Conservation (phyloP, 2,888 invertebrate genomes). For the Eupeodes luniger region DNA sequence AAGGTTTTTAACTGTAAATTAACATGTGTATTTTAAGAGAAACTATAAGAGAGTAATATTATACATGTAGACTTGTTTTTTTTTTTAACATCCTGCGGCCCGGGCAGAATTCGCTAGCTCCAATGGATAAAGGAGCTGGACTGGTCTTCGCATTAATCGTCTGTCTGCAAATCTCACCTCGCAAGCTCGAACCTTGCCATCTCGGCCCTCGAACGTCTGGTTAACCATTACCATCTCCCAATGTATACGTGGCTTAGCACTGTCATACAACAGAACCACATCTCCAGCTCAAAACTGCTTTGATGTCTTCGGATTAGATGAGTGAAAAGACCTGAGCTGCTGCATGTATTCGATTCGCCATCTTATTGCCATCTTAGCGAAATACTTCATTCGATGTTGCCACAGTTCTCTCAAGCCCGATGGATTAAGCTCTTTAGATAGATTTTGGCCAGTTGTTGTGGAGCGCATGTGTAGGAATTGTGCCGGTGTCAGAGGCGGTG, state of each 20-base stretch:
- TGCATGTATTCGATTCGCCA: constrained; percentile 45
- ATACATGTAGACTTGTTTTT: too few species aligned
- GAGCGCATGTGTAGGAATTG: constrained; percentile 25
- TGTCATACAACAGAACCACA: constrained; percentile 42
- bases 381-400: constrained; percentile 41
- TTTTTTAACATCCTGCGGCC: too few species aligned
- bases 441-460: neutral
- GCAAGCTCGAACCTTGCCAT: constrained; percentile 45
- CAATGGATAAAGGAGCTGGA: too few species aligned
- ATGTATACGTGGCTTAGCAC: constrained; percentile 18
- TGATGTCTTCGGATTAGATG: constrained; percentile 25
- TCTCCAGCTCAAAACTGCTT: constrained; percentile 25
- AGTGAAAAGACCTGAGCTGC: constrained; percentile 51
- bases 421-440: constrained; percentile 1
- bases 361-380: neutral
- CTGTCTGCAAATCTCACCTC: constrained; percentile 27
- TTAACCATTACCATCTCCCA: constrained; percentile 44
- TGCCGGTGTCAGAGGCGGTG: constrained; percentile 22
- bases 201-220: constrained; percentile 40
- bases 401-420: constrained; percentile 21
- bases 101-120: too few species aligned
- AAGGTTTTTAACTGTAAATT: too few species aligned
- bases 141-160: constrained; percentile 14
- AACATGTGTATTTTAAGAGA: too few species aligned
- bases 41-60: too few species aligned